Base-by-base conservation (phyloP, 2,113 vertebrate genomes). In the Aphyosemion australe region DNA sequence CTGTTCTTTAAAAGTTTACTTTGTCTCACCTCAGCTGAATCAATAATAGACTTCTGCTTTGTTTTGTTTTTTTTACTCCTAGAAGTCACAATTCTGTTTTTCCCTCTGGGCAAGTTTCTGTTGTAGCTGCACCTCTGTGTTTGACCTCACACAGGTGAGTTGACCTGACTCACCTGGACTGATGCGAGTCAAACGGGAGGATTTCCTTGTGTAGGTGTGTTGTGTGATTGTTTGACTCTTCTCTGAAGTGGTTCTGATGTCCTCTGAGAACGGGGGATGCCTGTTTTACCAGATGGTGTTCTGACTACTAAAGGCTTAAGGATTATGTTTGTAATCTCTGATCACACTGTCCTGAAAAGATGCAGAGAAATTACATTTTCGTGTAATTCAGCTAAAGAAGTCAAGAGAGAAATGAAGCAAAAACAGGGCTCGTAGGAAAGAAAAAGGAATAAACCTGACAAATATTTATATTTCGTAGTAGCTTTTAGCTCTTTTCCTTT, bases 271-370 rank as follows among this genome's bases (percentile, higher is more conserved):
- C 8, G 21, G 13, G 7, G 34, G 26, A 5, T 9, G 45, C 56
- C 53, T 50, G 15, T 72, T 74, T 63, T 66, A 1, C 66, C 66
- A 79, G 69, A 69, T 75, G 72, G 61, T 65, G 43, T 76, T 50
- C 46, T 37, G 59, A 61, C 45, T 49, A 49, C 51, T 43, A 34
- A 46, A 60, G 42, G 39, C 21, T 73, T 64, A 73, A 34, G 67
- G 65, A 78, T 78, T 80, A 69, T 41, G 15, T 34, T 19, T 57
- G 43, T 68, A 72, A 71, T 84, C 66, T 51, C 13, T 62, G 21
- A 76, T 76, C 57, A 43, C 43, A 46, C n/a, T 20, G 15, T 12
- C 21, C 32, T 50, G 4, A 41, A 48, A 18, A 47, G 55, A 56
- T 58, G 63, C 45, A 56, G 12, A 70, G 1, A 34, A 60, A 60